Base-by-base conservation (phyloP, 1,140 invertebrate species). In the Cepaea nemoralis region DNA sequence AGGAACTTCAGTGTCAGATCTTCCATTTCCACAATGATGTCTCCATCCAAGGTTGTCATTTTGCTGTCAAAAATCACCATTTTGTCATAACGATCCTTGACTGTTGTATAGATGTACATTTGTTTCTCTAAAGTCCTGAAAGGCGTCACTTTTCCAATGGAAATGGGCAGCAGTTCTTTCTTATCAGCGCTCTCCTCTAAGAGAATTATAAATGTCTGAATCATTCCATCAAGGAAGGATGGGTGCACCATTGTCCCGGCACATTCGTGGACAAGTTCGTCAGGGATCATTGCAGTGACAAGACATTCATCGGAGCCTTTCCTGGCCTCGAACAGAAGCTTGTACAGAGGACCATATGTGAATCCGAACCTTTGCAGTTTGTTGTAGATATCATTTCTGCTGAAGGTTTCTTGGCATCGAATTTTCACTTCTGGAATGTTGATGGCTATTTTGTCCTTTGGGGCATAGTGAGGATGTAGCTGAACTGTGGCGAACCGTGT, bases 191-290 rank as follows among this genome's bases (percentile, higher is more conserved):
- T 45, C 0, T 42, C 35, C 67, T 74, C 78, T 22, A 82, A 74
- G 8, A 82, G 73, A 35, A 82, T 73, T 39, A 82, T 76, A 0
- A 75, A 76, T 19, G 83, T 86, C 77, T 88, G 86, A 1, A 87
- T 69, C 79, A 87, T 80, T 5, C 77, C 82, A 83, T 86, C 86
- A 16, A 87, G 69, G 40, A 87, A 75, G 31, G 83, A 79, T 35
- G 86, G 87, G 78, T 87, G 87, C 16, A 88, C 71, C 42, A 79
- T 77, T 19, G 85, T 87, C 6, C 48, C 69, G 1, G 78, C 45
- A 31, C 83, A 77, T 63, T 87, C 84, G 55, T 77, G 48, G 2
- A 80, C 63, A 14, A 88, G 39, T 16, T 35, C 14, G 1, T 83
- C 77, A 31, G 84, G 81, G 2, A 88, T n/a, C 16, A 22, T 33